A percentile compares a stretch with the other conserved stretches of the same genome.
Evolutionary conservation across 2,888 invertebrate genomes (phyloP).

Genomic region (Eurytoma adleriae): DNA sequence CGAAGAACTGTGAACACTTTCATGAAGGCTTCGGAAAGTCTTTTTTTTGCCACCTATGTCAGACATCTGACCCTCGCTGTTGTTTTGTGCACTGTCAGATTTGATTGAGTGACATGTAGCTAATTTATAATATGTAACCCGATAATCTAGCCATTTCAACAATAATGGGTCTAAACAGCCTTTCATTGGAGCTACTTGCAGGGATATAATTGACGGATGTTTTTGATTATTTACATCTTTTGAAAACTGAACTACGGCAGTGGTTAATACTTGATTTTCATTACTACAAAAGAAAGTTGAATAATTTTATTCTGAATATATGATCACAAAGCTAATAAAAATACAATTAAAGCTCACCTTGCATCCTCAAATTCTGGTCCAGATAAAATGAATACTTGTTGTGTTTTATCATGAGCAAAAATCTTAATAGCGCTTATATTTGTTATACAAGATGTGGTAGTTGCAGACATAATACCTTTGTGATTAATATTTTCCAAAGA

Average conservation of each 20-base stretch:
- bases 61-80: slow-evolving; percentile 67
- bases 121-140: slow-evolving; percentile 68
- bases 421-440: slow-evolving; percentile 76
- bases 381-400: slow-evolving; percentile 79
- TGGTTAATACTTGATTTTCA: slow-evolving; percentile 65
- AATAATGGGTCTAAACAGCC: slow-evolving; percentile 82
- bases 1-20: slow-evolving; percentile 74
- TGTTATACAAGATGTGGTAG: slow-evolving; percentile 74
- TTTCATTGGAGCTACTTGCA: slow-evolving; percentile 77
- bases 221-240: slow-evolving; percentile 73
- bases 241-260: slow-evolving; percentile 76
- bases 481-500: slow-evolving; percentile 78
- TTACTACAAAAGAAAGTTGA: slow-evolving; percentile 56
- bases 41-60: slow-evolving; percentile 69
- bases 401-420: slow-evolving; percentile 77
- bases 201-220: slow-evolving; percentile 77
- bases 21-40: slow-evolving; percentile 71
- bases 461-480: slow-evolving; percentile 67
- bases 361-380: slow-evolving; percentile 76
- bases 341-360: slow-evolving; percentile 55
- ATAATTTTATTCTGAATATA: neutral
- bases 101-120: slow-evolving; percentile 58
- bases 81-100: slow-evolving; percentile 60
- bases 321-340: slow-evolving; percentile 35
- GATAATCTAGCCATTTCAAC: slow-evolving; percentile 82